These are phyloP conservation scores for Arvicanthis niloticus DNA, from an alignment of 2,113 vertebrate species.

Conservation along the genomic window DNA sequence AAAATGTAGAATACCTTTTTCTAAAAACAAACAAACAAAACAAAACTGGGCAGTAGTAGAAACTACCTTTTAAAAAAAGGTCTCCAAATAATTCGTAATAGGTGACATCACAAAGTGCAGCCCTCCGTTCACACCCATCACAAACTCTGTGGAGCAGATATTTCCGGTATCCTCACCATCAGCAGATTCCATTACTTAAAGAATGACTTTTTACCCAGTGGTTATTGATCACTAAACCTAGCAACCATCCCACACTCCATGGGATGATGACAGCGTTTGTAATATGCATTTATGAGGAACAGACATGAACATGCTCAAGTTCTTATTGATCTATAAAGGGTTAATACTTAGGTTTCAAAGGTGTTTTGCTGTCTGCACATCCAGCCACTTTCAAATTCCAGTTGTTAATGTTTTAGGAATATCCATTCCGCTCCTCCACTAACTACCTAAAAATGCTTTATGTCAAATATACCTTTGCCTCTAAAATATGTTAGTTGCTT, in stretches of 20 bases:
- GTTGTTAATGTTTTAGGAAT: background rate
- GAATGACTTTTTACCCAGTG: slow-evolving; percentile 69
- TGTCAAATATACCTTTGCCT: background rate
- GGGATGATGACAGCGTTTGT: slow-evolving; percentile 78
- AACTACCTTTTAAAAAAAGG: slow-evolving; percentile 82
- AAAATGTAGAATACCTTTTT: slow-evolving; percentile 81
- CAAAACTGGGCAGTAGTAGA: slow-evolving; percentile 85
- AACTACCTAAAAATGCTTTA: slow-evolving; percentile 45
- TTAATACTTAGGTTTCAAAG: slow-evolving; percentile 57
- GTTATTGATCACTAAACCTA: slow-evolving; percentile 81
- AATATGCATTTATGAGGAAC: slow-evolving; percentile 74
- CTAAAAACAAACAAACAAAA: background rate
- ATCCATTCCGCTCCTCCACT: background rate
- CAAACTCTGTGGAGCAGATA: background rate
- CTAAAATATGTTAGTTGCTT: slow-evolving; percentile 19
- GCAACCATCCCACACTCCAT: slow-evolving; percentile 77
- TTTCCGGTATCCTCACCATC: slow-evolving; percentile 56
- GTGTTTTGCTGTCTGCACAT: slow-evolving; percentile 16
- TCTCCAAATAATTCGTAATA: slow-evolving; percentile 81
- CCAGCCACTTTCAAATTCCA: background rate
- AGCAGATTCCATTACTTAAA: slow-evolving; percentile 69
- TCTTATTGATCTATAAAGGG: slow-evolving; percentile 63
- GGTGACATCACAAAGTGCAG: slow-evolving; percentile 75
- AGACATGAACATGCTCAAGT: slow-evolving; percentile 59
- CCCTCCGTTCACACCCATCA: slow-evolving; percentile 78